Base-by-base conservation (phyloP, 2,888 invertebrate genomes). In the Himalopsyche tibetana region DNA sequence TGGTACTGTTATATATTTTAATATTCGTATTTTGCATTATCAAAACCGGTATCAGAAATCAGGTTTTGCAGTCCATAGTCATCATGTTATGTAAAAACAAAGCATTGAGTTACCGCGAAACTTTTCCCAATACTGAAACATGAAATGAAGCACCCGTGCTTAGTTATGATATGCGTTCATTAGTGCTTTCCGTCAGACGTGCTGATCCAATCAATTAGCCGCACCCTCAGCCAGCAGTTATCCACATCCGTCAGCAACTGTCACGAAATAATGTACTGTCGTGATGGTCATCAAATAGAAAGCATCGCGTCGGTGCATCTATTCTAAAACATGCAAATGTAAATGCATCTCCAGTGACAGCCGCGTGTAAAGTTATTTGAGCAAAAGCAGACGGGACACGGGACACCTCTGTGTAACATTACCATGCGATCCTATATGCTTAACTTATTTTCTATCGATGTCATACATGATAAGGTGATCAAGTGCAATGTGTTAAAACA, bases 271-370 rank as follows among this genome's bases (percentile, higher is more conserved):
- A 74, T 74, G 74, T 12, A 74, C 0, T 36, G 74, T 19, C 36
- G 74, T 36, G 36, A 74, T 74, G 74, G 74, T 74, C 74, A 74
- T 74, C 74, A 36, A 28, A 38, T 74, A 36, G 74, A 74, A 74
- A 74, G 74, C 74, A 36, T 74, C 15, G 15, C 74, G 19, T 12
- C 36, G 74, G 11, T 36, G 74, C 15, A 74, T 74, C 28, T 74
- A 74, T 74, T 74, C 74, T 74, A 74, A 74, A 74, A 74, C 74
- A 74, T 74, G 74, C 74, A 74, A 74, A 74, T 74, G 74, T 74
- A 15, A 74, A 74, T 74, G 74, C 38, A 36, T 74, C 74, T 74
- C 74, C 74, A 36, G 28, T 74, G 74, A 74, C 74, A 74, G 74
- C 74, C 28, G 74, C 74, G 3, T 74, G 74, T 38, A 36, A 74